Percentiles rank a stretch among this genome's conserved stretches.
These are phyloP conservation scores for Porphyrio hochstetteri DNA, from an alignment of 2,113 vertebrate genomes.

Conservation along the genomic window DNA sequence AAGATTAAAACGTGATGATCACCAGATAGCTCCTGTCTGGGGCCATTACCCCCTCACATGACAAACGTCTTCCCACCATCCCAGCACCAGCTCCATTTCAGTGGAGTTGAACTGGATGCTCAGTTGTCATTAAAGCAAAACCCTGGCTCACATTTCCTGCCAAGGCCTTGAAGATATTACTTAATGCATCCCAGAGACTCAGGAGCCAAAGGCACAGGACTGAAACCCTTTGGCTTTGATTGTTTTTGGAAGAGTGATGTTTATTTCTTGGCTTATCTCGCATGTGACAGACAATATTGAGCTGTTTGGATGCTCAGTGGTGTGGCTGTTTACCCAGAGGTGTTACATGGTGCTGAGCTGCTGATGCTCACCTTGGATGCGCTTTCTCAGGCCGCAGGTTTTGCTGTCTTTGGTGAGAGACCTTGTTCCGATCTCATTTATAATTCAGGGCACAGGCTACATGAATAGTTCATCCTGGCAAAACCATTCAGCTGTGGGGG, in stretches of 20 bases:
- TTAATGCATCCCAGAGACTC: not conserved
- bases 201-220: not conserved
- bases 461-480: not conserved
- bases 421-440: rapidly evolving
- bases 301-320: not conserved
- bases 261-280: not conserved
- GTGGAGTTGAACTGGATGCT: not conserved
- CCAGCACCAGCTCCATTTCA: not conserved
- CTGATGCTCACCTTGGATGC: not conserved
- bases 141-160: not conserved
- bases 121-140: not conserved
- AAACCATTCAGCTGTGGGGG: not conserved
- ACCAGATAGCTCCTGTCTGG: not conserved
- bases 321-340: not conserved
- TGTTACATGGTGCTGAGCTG: not conserved
- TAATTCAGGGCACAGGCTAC: not conserved
- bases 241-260: not conserved
- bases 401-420: not conserved
- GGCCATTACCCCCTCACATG: rapidly evolving
- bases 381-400: not conserved
- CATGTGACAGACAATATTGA: rapidly evolving
- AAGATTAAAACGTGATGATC: not conserved
- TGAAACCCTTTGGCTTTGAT: not conserved
- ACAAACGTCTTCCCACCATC: not conserved
- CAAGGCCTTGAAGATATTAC: not conserved